Conservation (phyloP, 2,797 vertebrate genomes). For the Aplochiton taeniatus region DNA sequence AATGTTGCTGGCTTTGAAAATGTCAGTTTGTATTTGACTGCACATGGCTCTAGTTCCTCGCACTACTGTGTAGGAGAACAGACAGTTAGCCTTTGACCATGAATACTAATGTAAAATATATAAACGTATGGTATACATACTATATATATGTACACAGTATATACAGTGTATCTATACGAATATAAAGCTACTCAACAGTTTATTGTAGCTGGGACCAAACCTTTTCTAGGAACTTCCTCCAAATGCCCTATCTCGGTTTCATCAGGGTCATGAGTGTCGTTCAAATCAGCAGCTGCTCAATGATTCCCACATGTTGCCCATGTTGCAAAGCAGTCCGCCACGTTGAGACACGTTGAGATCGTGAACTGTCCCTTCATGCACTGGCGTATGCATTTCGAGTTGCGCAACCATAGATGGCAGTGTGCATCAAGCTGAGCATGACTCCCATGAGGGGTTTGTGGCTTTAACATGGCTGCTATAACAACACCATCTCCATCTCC, state of each 20-base stretch:
- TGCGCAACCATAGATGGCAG: constrained; percentile 77
- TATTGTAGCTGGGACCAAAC: too few species aligned
- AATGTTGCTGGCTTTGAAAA: constrained; percentile 1
- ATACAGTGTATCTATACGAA: too few species aligned
- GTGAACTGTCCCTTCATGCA: neutral
- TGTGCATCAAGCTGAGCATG: constrained; percentile 66
- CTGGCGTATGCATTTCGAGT: constrained; percentile 69
- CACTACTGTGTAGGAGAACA: constrained; percentile 8
- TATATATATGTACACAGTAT: too few species aligned
- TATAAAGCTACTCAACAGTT: too few species aligned
- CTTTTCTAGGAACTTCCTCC: too few species aligned
- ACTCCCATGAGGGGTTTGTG: constrained; percentile 32
- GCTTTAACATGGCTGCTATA: constrained; percentile 34
- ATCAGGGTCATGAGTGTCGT: neutral
- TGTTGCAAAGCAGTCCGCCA: neutral
- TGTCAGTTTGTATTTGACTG: neutral
- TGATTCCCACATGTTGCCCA: neutral
- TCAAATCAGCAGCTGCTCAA: neutral
- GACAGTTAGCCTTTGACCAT: constrained; percentile 2
- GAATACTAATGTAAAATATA: neutral
- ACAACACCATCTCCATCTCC: neutral
- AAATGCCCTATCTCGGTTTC: neutral
- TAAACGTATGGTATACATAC: too few species aligned
- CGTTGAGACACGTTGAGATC: neutral
- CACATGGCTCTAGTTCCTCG: constrained; percentile 1